Evolutionary conservation across 2,113 vertebrate species (phyloP), one percentile per base, ranked within the genome.

Genomic region (Pachycephala philippinensis): DNA sequence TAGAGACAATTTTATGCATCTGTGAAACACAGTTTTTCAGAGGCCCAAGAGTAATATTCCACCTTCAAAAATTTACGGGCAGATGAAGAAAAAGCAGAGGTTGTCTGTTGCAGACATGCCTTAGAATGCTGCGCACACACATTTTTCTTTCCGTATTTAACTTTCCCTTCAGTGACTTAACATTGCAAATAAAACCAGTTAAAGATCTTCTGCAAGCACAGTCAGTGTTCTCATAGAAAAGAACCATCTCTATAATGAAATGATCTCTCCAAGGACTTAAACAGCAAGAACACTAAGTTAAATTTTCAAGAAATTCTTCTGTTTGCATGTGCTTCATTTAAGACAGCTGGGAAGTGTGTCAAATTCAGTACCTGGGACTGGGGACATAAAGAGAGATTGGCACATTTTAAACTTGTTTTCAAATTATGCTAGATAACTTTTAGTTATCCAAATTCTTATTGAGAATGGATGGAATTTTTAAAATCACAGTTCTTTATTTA

Each of bases 151-250:
- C 50, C 39, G 2, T 96, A 79, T 95, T 95, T 87, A 87, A 94
- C 90, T 89, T 96, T 95, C 79, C 30, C 44, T 70, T 78, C 90
- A 81, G 79, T 96, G 92, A 94, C 96, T 96, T 92, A 97, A 91
- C 49, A 71, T 40, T 79, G 81, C 66, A 94, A 93, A 96, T 76
- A 95, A 91, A 95, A 64, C 21, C 80, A 87, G 70, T 68, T 85
- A 95, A 97, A 91, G 71, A 92, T 80, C 68, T 87, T 90, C 66
- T 95, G 84, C 77, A 45, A 95, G 85, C 93, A 79, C 35, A 66
- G 57, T 53, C 87, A 54, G 65, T 74, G 47, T 87, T 92, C n/a
- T 90, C 24, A 30, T 65, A 50, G 60, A 63, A 87, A 89, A 81
- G 13, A 82, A 84, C 5, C 45, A 89, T n/a, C 42, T 60, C 71